phyloP scores from a whole-genome alignment of 2,113 vertebrate species.

The Hippocampus comes region DNA sequence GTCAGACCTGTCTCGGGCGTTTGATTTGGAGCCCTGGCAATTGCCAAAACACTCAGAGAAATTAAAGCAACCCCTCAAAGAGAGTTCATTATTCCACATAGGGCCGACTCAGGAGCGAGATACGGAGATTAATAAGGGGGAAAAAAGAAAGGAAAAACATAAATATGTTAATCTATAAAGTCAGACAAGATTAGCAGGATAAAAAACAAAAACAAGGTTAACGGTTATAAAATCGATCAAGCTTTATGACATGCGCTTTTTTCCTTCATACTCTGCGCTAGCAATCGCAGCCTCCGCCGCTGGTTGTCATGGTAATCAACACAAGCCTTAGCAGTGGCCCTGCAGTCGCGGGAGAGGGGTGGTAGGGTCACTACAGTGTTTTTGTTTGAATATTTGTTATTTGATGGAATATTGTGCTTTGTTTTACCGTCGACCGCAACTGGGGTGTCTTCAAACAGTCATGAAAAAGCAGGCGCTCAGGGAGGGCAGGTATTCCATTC shows the following conservation, averaged over 20 bases:
- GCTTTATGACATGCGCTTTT: too few species aligned
- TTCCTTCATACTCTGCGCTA: neutral
- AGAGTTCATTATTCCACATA: constrained; percentile 4
- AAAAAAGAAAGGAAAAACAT: neutral
- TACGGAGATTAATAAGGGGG: neutral
- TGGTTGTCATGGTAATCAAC: neutral
- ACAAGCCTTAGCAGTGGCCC: neutral
- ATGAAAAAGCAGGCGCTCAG: too few species aligned
- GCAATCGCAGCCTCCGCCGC: neutral
- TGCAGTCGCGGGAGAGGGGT: neutral
- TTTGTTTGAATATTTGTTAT: too few species aligned
- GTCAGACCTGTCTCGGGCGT: constrained; percentile 55
- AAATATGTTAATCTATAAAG: neutral
- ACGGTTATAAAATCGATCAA: too few species aligned
- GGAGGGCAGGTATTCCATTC: too few species aligned
- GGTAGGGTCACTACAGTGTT: too few species aligned
- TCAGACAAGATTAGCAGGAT: neutral
- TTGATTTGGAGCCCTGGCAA: constrained; percentile 41
- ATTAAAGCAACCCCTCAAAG: constrained; percentile 24
- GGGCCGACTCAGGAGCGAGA: neutral
- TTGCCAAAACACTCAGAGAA: constrained; percentile 26
- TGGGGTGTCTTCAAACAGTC: too few species aligned
- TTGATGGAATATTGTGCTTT: too few species aligned
- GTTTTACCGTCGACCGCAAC: too few species aligned
- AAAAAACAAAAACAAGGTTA: neutral